phyloP scores from a whole-genome alignment of 2,797 vertebrate species.

The Catostomus latipinnis region DNA sequence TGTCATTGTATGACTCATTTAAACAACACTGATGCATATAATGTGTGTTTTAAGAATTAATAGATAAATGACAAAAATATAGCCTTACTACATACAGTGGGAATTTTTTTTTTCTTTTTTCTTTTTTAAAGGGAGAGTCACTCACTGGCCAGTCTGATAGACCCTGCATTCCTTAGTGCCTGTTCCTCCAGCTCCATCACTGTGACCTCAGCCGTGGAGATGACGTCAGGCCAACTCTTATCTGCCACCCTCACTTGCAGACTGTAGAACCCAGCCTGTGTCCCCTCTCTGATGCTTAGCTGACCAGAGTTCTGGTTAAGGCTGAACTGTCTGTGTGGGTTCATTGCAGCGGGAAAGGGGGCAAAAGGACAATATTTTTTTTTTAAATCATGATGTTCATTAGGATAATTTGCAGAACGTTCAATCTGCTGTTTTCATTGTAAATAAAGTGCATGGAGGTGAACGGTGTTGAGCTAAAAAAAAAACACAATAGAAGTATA shows the following conservation, averaged over 20 bases:
- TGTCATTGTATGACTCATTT: background rate
- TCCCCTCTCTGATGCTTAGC: constrained; percentile 82
- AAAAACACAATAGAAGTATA: too few relatives aligned
- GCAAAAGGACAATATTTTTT: background rate
- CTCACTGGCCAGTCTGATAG: constrained; percentile 84
- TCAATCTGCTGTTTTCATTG: too few relatives aligned
- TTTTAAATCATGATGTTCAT: too few relatives aligned
- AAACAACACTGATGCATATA: background rate
- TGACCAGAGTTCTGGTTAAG: constrained; percentile 86
- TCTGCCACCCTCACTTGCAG: constrained; percentile 86
- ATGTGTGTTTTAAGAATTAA: background rate
- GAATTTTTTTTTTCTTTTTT: background rate
- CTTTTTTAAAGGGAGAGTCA: constrained; percentile 17
- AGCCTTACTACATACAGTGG: background rate
- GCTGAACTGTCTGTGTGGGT: constrained; percentile 79
- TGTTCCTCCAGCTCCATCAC: constrained; percentile 82
- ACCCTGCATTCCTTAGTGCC: constrained; percentile 79
- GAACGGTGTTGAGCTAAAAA: too few relatives aligned
- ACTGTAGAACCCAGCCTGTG: constrained; percentile 79
- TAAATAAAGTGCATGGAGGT: too few relatives aligned
- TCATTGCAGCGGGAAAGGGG: background rate
- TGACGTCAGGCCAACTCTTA: constrained; percentile 86
- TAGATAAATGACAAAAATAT: background rate
- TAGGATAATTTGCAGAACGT: too few relatives aligned
- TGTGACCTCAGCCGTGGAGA: constrained; percentile 80